Percentiles rank a stretch among this genome's conserved stretches.
Evolutionary conservation across 2,797 vertebrate species (phyloP).

Genomic region (Trachops cirrhosus): DNA sequence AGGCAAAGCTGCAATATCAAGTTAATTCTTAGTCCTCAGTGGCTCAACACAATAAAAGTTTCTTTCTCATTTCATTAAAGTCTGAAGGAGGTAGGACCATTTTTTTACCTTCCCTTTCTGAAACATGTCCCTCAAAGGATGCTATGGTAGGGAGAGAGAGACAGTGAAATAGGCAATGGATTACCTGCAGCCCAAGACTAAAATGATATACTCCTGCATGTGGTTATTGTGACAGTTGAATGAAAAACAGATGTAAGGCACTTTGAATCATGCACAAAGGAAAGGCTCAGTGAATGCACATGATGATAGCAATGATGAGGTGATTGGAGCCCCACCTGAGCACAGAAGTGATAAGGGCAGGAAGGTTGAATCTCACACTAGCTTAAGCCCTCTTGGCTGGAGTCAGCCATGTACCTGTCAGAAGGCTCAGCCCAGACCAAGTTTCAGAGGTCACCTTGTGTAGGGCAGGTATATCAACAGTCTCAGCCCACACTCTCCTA

Average conservation of each 20-base stretch:
- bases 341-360: neutral
- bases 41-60: neutral
- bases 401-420: neutral
- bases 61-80: neutral
- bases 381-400: neutral
- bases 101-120: neutral
- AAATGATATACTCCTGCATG: rapidly evolving
- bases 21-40: neutral
- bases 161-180: neutral
- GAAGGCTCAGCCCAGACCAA: neutral
- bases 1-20: neutral
- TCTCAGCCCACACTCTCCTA: neutral
- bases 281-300: neutral
- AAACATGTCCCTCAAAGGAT: neutral
- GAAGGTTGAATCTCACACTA: neutral
- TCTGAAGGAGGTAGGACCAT: neutral
- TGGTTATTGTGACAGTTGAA: neutral
- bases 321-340: neutral
- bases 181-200: neutral
- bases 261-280: neutral
- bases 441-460: neutral
- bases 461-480: neutral
- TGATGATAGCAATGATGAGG: neutral
- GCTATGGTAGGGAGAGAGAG: neutral
- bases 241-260: neutral